phyloP scores from a whole-genome alignment of 2,888 invertebrate species.

The Mythimna lalbum region DNA sequence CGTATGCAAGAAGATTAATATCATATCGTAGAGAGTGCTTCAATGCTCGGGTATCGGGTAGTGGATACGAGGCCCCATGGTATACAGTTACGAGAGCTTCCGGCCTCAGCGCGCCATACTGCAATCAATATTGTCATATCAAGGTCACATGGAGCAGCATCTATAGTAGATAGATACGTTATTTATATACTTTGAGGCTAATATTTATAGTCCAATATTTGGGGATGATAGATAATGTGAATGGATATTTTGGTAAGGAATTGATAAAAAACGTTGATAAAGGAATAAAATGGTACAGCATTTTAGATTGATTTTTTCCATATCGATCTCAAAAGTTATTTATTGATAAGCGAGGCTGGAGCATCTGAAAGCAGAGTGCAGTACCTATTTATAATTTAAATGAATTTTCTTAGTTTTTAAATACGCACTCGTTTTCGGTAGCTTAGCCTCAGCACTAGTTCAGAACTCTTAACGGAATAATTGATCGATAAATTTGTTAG shows the following conservation, averaged over 20 bases:
- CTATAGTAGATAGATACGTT: constrained; percentile 6
- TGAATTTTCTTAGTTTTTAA: not conserved
- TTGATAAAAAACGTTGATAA: not conserved
- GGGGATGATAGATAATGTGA: not conserved
- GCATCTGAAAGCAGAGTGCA: not conserved
- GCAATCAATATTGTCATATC: constrained; percentile 64
- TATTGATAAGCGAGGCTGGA: not conserved
- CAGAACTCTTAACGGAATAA: constrained; percentile 32
- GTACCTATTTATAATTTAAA: not conserved
- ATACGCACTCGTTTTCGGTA: not conserved
- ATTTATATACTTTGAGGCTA: not conserved
- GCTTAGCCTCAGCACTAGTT: constrained; percentile 17
- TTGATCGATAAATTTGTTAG: constrained; percentile 32
- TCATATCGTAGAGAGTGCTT: constrained; percentile 34
- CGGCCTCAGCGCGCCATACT: constrained; percentile 59
- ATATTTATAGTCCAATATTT: constrained; percentile 3
- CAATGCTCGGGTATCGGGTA: constrained; percentile 24
- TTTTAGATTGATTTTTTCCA: not conserved
- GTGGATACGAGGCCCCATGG: constrained; percentile 47
- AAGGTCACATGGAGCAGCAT: constrained; percentile 38
- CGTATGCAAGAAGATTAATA: constrained; percentile 39
- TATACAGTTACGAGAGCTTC: constrained; percentile 62
- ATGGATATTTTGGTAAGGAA: not conserved
- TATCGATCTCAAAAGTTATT: constrained; percentile 1
- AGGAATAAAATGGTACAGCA: not conserved